Conservation (phyloP, 2,888 invertebrate genomes). For the Diarsia mendica region DNA sequence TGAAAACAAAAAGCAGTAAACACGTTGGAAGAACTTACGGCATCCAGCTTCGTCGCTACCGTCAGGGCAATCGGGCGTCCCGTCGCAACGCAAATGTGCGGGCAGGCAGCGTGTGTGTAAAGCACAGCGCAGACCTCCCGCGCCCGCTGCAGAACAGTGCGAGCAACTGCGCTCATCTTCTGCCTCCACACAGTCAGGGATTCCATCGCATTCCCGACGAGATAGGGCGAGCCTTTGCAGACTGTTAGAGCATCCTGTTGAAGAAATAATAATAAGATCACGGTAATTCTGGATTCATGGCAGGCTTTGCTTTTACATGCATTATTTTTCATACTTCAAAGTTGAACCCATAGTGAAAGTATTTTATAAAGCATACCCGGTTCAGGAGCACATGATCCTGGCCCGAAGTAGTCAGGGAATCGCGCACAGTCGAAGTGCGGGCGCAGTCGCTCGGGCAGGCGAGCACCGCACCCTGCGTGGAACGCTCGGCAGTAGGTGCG, state of each 20-base stretch:
- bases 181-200: conserved; percentile 95
- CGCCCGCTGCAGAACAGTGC: conserved; percentile 93
- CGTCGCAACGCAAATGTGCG: conserved; percentile 93
- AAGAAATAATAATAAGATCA: neutral
- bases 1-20: neutral
- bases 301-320: neutral
- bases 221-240: conserved; percentile 94
- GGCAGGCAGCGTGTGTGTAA: conserved; percentile 94
- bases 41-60: conserved; percentile 96
- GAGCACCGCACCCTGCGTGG: conserved; percentile 94
- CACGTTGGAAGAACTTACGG: conserved; percentile 90
- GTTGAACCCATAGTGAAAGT: neutral
- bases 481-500: conserved; percentile 96
- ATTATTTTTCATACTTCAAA: neutral
- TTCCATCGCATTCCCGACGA: conserved; percentile 95
- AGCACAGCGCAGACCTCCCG: conserved; percentile 93
- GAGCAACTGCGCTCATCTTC: conserved; percentile 95
- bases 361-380: conserved; percentile 89
- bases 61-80: conserved; percentile 95
- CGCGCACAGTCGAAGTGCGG: conserved; percentile 94
- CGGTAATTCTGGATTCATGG: neutral
- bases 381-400: conserved; percentile 93
- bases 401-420: conserved; percentile 94
- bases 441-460: conserved; percentile 93
- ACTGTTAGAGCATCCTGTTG: conserved; percentile 93